A percentile compares a stretch with the other conserved stretches of the same genome.
phyloP scores from a whole-genome alignment of 2,113 vertebrate species.

The Meles meles region DNA sequence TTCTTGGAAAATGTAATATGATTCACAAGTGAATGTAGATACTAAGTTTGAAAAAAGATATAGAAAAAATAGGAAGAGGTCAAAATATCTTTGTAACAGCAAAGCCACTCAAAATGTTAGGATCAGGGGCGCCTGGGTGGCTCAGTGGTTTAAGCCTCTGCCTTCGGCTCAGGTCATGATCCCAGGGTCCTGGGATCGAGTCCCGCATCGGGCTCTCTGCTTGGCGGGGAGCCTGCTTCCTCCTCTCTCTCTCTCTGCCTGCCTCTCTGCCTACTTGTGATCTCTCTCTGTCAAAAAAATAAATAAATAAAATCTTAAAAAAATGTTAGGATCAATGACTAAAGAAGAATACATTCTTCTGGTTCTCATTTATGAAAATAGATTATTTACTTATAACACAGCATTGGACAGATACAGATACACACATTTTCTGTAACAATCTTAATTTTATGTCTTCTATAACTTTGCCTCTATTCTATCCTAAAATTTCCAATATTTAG shows the following conservation, averaged over 20 bases:
- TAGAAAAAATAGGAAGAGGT: not conserved
- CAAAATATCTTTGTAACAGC: not conserved
- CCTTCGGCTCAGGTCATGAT: too few species aligned
- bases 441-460: not conserved
- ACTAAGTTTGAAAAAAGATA: not conserved
- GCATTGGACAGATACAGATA: not conserved
- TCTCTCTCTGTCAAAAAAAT: too few species aligned
- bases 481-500: not conserved
- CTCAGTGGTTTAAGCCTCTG: too few species aligned
- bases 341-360: not conserved
- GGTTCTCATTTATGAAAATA: not conserved
- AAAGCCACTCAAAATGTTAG: not conserved
- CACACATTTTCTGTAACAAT: not conserved
- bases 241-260: too few species aligned
- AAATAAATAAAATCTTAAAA: too few species aligned
- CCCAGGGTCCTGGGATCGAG: too few species aligned
- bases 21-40: not conserved
- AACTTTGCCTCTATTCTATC: not conserved
- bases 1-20: not conserved
- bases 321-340: not conserved
- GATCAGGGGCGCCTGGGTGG: too few species aligned
- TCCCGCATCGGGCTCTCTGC: too few species aligned
- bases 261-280: too few species aligned
- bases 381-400: not conserved
- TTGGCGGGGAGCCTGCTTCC: too few species aligned